These are phyloP conservation scores for Heliconius erato DNA, from an alignment of 2,888 invertebrate species.

Conservation along the genomic window DNA sequence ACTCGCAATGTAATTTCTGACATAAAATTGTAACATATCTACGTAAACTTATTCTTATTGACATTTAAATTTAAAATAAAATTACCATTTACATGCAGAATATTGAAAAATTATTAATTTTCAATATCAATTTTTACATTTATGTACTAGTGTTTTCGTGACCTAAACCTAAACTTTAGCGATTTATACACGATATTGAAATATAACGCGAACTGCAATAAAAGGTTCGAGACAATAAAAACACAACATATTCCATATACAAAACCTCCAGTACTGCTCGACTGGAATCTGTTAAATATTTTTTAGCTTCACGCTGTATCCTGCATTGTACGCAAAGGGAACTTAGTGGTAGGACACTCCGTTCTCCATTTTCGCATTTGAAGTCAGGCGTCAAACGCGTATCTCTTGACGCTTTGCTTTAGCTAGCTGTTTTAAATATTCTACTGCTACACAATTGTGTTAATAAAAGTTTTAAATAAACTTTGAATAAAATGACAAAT, in stretches of 20 bases:
- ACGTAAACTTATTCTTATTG: too few relatives aligned
- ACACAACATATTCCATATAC: neutral
- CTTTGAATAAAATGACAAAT: too few relatives aligned
- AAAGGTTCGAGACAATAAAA: conserved; percentile 22
- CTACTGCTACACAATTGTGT: too few relatives aligned
- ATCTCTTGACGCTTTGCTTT: too few relatives aligned
- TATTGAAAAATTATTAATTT: neutral
- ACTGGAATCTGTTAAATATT: neutral
- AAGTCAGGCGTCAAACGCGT: too few relatives aligned
- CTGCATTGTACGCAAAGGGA: neutral
- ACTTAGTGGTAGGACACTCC: neutral
- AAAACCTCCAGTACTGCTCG: neutral
- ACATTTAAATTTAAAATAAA: too few relatives aligned
- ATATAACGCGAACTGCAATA: conserved; percentile 39
- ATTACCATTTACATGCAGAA: neutral
- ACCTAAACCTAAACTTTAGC: conserved; percentile 11
- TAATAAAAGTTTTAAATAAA: too few relatives aligned
- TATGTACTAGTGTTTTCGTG: neutral
- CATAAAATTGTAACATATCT: too few relatives aligned
- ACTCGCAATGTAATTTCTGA: too few relatives aligned
- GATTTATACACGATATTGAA: conserved; percentile 32
- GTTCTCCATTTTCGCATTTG: neutral
- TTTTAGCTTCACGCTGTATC: neutral
- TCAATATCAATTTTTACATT: neutral
- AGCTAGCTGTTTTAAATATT: too few relatives aligned